phyloP scores from a whole-genome alignment of 1,140 invertebrate genomes.

The Charaxes varanes region DNA sequence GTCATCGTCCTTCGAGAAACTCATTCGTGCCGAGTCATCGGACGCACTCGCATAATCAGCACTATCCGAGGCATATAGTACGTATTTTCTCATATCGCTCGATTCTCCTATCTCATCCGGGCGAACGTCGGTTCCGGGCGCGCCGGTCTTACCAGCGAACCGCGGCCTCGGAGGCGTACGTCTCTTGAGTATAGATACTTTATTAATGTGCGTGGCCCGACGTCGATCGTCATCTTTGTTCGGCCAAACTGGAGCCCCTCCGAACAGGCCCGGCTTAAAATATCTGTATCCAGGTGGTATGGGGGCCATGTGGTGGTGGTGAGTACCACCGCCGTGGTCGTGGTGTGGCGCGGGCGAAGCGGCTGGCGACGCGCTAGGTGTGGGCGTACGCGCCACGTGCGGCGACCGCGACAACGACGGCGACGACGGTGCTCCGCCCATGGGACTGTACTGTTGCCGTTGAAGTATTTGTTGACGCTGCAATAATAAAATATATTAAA shows the following conservation, averaged over 20 bases:
- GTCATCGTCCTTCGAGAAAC: constrained; percentile 45
- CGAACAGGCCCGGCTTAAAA: constrained; percentile 79
- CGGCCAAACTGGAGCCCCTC: constrained; percentile 83
- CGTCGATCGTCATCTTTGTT: constrained; percentile 61
- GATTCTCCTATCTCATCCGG: constrained; percentile 56
- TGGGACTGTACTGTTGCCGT: constrained; percentile 67
- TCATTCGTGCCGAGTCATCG: constrained; percentile 70
- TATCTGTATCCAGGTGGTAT: constrained; percentile 63
- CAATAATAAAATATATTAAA: constrained; percentile 4
- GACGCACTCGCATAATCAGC: constrained; percentile 76
- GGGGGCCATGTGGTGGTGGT: constrained; percentile 51
- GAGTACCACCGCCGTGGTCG: constrained; percentile 38
- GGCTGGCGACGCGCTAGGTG: constrained; percentile 47
- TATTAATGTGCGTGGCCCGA: constrained; percentile 72
- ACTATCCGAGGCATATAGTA: constrained; percentile 76
- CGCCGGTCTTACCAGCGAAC: constrained; percentile 66
- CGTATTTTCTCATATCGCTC: constrained; percentile 77
- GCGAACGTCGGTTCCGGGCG: constrained; percentile 44
- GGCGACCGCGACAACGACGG: constrained; percentile 79
- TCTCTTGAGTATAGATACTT: constrained; percentile 75
- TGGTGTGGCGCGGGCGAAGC: constrained; percentile 44
- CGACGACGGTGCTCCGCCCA: constrained; percentile 78
- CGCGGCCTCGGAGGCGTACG: constrained; percentile 71
- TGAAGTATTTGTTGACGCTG: constrained; percentile 68
- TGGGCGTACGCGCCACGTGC: constrained; percentile 58